Conservation (phyloP, 2,113 vertebrate genomes). For the Platysteira castanea region DNA sequence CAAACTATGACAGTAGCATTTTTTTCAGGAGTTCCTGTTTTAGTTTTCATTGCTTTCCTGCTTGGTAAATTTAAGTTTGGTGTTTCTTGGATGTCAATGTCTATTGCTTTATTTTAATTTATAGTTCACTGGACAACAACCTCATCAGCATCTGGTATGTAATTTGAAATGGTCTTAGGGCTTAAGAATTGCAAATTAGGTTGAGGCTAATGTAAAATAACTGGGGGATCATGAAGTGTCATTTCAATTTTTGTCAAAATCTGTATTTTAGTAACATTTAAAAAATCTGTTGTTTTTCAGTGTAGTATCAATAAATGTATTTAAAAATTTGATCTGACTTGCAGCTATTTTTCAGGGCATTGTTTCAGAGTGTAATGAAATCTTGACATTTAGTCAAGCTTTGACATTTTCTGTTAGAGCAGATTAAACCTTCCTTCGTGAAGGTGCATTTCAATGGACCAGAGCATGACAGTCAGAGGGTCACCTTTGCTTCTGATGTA, state of each 20-base stretch:
- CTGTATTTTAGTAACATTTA: not conserved
- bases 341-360: not conserved
- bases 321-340: not conserved
- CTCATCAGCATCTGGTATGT: not conserved
- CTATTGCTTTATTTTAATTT: not conserved
- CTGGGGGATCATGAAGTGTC: not conserved
- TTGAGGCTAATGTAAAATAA: not conserved
- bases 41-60: not conserved
- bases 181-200: not conserved
- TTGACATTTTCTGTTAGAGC: constrained; percentile 40
- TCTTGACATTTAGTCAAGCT: constrained; percentile 18
- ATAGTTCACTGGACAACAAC: not conserved
- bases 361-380: not conserved
- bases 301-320: not conserved
- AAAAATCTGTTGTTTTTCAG: not conserved
- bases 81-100: not conserved
- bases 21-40: not conserved
- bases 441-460: not conserved
- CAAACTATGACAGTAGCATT: not conserved
- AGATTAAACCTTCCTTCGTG: not conserved
- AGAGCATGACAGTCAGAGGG: not conserved
- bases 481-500: not conserved
- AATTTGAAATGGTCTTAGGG: not conserved
- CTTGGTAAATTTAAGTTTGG: not conserved
- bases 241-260: not conserved